Evolutionary conservation across 2,113 vertebrate species (phyloP).

Genomic region (Aphyosemion australe): DNA sequence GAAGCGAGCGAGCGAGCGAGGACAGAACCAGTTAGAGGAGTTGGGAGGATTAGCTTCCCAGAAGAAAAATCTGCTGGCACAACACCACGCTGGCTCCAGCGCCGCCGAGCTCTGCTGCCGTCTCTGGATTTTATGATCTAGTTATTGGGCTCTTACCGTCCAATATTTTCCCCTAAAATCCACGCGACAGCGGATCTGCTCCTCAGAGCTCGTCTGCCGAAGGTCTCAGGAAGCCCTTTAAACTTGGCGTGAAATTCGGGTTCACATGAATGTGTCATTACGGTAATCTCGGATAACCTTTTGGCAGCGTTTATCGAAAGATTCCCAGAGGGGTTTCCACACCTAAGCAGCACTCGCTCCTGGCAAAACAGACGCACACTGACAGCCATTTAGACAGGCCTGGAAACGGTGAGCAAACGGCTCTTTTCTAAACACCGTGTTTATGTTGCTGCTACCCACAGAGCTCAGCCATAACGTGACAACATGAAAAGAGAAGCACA

Average conservation of each 20-base stretch:
- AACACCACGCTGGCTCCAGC: constrained; percentile 24
- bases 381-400: constrained; percentile 60
- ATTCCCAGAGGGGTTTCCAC: constrained; percentile 57
- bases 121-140: constrained; percentile 32
- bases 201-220: background rate
- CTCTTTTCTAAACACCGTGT: constrained; percentile 70
- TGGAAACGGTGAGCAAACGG: constrained; percentile 73
- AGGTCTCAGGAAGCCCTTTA: constrained; percentile 20
- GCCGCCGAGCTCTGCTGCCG: constrained; percentile 31
- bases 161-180: constrained; percentile 39
- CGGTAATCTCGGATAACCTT: constrained; percentile 38
- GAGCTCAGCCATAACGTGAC: constrained; percentile 72
- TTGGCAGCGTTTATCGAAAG: constrained; percentile 40
- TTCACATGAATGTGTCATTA: constrained; percentile 34
- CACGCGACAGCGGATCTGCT: constrained; percentile 7
- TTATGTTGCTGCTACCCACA: constrained; percentile 64
- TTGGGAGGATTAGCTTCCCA: constrained; percentile 18
- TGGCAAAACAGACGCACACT: constrained; percentile 56
- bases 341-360: constrained; percentile 44
- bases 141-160: constrained; percentile 41
- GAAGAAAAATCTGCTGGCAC: constrained; percentile 18
- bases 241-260: constrained; percentile 15
- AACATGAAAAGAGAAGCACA: constrained; percentile 69
- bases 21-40: constrained; percentile 11
- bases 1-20: constrained; percentile 3